A percentile compares a stretch with the other conserved stretches of the same genome.
These are phyloP conservation scores for Drosophila setosimentum DNA, from an alignment of 2,888 invertebrate genomes.

Conservation along the genomic window DNA sequence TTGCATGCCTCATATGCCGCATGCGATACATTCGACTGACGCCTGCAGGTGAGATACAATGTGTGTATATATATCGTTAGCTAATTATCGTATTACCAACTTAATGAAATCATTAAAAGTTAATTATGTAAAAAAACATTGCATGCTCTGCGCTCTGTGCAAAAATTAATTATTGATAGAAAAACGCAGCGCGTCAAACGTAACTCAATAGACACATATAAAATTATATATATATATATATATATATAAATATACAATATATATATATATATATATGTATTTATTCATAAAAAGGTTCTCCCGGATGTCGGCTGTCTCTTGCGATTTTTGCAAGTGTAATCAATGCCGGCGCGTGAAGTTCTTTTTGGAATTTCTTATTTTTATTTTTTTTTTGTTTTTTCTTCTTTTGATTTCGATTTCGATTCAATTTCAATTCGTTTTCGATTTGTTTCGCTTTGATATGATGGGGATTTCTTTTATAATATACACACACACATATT, in stretches of 20 bases:
- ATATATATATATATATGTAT: conserved; percentile 2
- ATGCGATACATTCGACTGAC: conserved; percentile 60
- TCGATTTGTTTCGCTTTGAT: conserved; percentile 56
- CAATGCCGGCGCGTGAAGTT: conserved; percentile 36
- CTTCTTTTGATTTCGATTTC: conserved; percentile 42
- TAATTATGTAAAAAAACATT: conserved; percentile 29
- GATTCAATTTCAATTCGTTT: conserved; percentile 50
- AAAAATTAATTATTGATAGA: conserved; percentile 74
- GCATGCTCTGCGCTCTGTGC: conserved; percentile 60
- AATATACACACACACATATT: conserved; percentile 5
- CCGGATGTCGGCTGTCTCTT: conserved; percentile 65
- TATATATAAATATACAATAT: conserved; percentile 6
- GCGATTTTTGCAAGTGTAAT: conserved; percentile 73
- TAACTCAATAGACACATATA: not conserved
- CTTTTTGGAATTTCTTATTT: conserved; percentile 4
- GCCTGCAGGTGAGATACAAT: conserved; percentile 28
- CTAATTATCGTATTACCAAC: conserved; percentile 46
- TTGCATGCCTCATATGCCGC: conserved; percentile 68
- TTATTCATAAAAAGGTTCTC: conserved; percentile 45
- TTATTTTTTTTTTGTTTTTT: conserved; percentile 11
- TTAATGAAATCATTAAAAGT: conserved; percentile 50
- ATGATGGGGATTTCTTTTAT: conserved; percentile 36
- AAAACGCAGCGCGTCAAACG: conserved; percentile 11
- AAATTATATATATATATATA: not conserved
- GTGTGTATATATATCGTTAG: conserved; percentile 21